Evolutionary conservation across 37 sponge, comb jelly and placozoan genomes (phyloP).

Genomic region (Halisarca cf. caerulea): DNA sequence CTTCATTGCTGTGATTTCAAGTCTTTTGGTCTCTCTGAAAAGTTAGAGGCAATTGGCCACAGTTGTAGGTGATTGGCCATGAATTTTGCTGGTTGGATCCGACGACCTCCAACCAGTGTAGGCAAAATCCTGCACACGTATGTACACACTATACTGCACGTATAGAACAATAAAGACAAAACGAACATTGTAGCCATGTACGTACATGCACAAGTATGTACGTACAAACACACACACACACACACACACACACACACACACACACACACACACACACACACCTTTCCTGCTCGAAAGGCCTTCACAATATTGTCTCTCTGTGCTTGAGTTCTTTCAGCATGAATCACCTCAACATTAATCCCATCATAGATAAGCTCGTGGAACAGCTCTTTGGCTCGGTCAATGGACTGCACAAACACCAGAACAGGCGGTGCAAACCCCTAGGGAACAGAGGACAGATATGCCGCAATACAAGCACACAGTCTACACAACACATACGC

Average conservation of each 20-base stretch:
- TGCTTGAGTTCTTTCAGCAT: slow-evolving; percentile 91
- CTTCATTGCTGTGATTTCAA: no score
- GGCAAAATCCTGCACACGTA: no score
- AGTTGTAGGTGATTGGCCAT: no score
- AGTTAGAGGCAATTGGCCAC: no score
- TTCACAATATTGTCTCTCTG: slow-evolving; percentile 93
- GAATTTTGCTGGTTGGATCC: no score
- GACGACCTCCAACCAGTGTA: no score
- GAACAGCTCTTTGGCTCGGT: slow-evolving; percentile 93
- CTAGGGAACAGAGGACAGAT: slow-evolving; percentile 16
- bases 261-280: slow-evolving; percentile 15
- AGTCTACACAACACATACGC: neutral
- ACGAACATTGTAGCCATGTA: no score
- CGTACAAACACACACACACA: neutral
- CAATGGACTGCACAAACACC: slow-evolving; percentile 92
- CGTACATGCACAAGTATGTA: neutral
- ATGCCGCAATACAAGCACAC: neutral
- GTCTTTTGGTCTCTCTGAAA: no score
- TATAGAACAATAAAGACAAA: neutral
- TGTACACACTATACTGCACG: no score
- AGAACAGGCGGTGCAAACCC: slow-evolving; percentile 91
- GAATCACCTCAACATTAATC: slow-evolving; percentile 92
- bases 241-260: slow-evolving; percentile 5
- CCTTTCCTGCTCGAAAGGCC: slow-evolving; percentile 85
- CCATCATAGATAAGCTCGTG: slow-evolving; percentile 95